Evolutionary conservation across 1,140 invertebrate species (phyloP), one percentile per base, ranked within the genome.

Genomic region (Papilio glaucus): DNA sequence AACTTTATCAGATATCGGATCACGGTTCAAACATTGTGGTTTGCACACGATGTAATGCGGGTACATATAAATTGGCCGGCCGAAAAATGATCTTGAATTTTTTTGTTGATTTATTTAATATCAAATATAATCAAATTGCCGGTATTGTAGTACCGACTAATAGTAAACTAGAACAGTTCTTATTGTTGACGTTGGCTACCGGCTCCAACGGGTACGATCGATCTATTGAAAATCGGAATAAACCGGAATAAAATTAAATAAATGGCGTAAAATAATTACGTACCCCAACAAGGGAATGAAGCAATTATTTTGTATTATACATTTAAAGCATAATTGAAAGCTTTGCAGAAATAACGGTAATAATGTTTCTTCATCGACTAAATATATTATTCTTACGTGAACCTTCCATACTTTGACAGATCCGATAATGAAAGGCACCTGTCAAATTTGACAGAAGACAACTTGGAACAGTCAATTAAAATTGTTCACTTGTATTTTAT

Each of bases 391-490:
- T 37, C 33, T 65, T 37, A 39, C 37, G 37, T 10, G 15, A 38
- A 37, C 62, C 37, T 65, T 39, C 62, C 62, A 65, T 26, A 61
- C 60, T 12, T 62, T 37, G 15, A 63, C 29, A 24, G 60, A 3
- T 2, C 3, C 41, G n/a, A 61, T 61, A 61, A 61, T 63, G 61
- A 39, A 63, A 63, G 37, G 29, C 37, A 65, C 62, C 62, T 65
- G 62, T 65, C 62, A 65, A 65, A 65, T 65, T 39, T 65, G 62
- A 65, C 62, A 65, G 33, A 65, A 33, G 60, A 65, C 62, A 65
- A 39, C 62, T 21, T 39, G 33, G 7, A 37, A 37, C 29, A 61
- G 62, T 65, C 62, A 65, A 65, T 65, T 38, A 65, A 65, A 65
- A 65, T 38, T 65, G 33, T 65, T 41, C 13, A 61, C 5, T 33